phyloP scores from a whole-genome alignment of 2,888 invertebrate genomes.

The Nasonia oneida region DNA sequence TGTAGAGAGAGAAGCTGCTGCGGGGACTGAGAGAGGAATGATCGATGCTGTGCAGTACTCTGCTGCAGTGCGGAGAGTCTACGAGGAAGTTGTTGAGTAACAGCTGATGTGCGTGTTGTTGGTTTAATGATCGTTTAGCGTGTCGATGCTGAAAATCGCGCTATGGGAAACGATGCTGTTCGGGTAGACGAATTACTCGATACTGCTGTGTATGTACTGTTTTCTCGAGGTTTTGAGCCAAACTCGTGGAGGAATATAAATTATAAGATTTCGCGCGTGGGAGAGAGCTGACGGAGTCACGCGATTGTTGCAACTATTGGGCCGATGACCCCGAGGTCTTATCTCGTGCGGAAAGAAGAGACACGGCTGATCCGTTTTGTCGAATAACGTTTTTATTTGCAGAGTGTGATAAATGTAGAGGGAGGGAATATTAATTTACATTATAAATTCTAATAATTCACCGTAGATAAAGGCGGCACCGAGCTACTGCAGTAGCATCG shows the following conservation, averaged over 20 bases:
- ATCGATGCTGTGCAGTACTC: slow-evolving; percentile 29
- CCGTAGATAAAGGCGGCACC: no score
- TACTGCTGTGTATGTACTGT: no score
- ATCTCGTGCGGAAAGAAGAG: background rate
- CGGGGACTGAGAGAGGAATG: slow-evolving; percentile 19
- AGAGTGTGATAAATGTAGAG: no score
- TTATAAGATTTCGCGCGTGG: background rate
- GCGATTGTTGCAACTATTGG: background rate
- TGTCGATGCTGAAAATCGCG: background rate
- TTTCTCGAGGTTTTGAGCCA: background rate
- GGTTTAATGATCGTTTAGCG: slow-evolving; percentile 16
- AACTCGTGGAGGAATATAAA: background rate
- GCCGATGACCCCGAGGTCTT: background rate
- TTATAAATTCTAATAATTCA: no score
- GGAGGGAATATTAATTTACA: no score
- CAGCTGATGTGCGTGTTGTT: slow-evolving; percentile 23
- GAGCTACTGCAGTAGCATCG: background rate
- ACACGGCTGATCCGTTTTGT: slow-evolving; percentile 9
- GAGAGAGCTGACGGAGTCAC: background rate
- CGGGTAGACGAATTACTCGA: background rate
- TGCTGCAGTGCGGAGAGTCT: background rate
- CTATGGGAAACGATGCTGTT: background rate
- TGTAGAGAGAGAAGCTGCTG: background rate
- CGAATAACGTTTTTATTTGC: background rate
- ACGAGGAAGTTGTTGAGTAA: slow-evolving; percentile 25